Evolutionary conservation across 2,888 invertebrate species (phyloP), one percentile per base, ranked within the genome.

Genomic region (Muschampia plurimacula): DNA sequence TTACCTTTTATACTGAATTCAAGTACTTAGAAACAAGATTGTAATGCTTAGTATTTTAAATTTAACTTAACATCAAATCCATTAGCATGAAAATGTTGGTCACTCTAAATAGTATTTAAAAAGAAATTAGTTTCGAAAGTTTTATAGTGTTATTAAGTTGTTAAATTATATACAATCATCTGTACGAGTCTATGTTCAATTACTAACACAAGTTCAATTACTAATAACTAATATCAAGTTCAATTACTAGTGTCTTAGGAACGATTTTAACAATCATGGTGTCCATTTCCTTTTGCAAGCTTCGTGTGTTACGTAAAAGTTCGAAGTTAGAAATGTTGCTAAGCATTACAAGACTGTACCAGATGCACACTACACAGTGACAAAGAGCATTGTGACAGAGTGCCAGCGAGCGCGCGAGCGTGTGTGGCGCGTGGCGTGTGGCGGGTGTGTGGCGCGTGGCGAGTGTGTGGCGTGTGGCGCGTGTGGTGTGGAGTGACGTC

Each of bases 291-390:
- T 9, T 44, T 8, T 44, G 44, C 44, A 44, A 44, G 8, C 9
- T 52, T 9, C 49, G 49, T 7, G 6, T 52, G 15, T n/a, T 49
- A n/a, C 2, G 3, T 28, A 15, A 7, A 28, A 57, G 9, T 57
- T 28, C 57, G 8, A 22, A 57, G 57, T 22, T 28, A 28, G 2
- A 59, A 36, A 22, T 6, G 28, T 4, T 13, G n/a, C 52, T 39
- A 66, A 66, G 66, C 39, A 66, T n/a, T 15, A 67, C 15, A 41
- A 13, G 3, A 67, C 15, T 32, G 12, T 4, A 32, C 49, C 13
- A 67, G 1, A 28, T 59, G 22, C 69, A 69, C 74, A 81, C 82
- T 82, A 83, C 82, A 82, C 82, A 80, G 78, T 79, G 80, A 82
- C 83, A 82, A 81, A 81, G 82, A 79, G 78, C 74, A 73, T 67